Evolutionary conservation across 2,888 invertebrate species (phyloP), one percentile per base, ranked within the genome.

Genomic region (Antheraea assamensis): DNA sequence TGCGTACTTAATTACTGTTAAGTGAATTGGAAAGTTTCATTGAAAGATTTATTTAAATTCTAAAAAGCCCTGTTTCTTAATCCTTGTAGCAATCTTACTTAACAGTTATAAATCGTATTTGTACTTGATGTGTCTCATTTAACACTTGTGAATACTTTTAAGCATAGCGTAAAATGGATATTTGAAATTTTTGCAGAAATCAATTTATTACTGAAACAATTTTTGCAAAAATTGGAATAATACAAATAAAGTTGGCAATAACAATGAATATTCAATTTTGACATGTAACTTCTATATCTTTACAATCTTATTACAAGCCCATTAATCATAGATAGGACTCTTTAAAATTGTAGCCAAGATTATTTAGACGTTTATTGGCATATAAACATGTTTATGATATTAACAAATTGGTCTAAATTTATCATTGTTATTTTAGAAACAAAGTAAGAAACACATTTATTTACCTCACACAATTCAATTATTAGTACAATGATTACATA

Each of bases 1-100:
- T 81, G 80, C 79, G 76, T 73, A 74, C 77, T 78, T 80, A 79
- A 80, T 81, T 79, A 81, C 78, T 79, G 73, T 61, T 61, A 70
- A 42, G n/a, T 72, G n/a, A 68, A 73, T 52, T 27, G 52, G 31
- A 24, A 55, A 73, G 47, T 47, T 71, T 72, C 21, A 58, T 30
- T 55, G 35, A 70, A 24, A 49, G 68, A 68, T 68, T 68, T 68
- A 68, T 35, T 35, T 8, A 35, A 19, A 35, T 35, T 31, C 31
- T 13, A 31, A 68, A 68, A 21, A 24, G 35, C n/a, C 15, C 0
- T 42, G 42, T 42, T 42, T 42, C 42, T 42, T 42, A 19, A 30
- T 66, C 27, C 27, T 66, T 66, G 15, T 66, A 30, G 27, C 31
- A 58, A n/a, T 10, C 10, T 58, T 1, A n/a, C 58, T 24, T n/a